A percentile compares a stretch with the other conserved stretches of the same genome.
phyloP scores from a whole-genome alignment of 2,113 vertebrate species.

The Coptodon bakossiorum region DNA sequence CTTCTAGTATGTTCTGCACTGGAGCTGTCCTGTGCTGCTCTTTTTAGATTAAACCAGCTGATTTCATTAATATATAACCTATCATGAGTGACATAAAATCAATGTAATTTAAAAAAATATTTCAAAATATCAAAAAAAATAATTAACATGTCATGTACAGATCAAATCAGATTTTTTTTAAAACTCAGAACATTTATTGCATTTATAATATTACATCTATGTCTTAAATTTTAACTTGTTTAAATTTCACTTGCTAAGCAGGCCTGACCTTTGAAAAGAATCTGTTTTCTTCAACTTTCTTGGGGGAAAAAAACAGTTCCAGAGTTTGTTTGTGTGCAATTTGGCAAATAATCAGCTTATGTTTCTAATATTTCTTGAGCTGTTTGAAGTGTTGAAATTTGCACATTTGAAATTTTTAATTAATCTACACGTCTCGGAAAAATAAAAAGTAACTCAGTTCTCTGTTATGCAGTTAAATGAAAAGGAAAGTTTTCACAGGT shows the following conservation, averaged over 20 bases:
- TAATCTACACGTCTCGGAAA: not conserved
- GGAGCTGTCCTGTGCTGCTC: not conserved
- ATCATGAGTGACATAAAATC: not conserved
- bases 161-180: not conserved
- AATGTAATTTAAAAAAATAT: not conserved
- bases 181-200: not conserved
- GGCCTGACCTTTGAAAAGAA: not conserved
- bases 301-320: accelerated
- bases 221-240: not conserved
- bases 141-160: not conserved
- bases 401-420: not conserved
- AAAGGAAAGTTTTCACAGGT: not conserved
- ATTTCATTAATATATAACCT: not conserved
- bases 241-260: not conserved
- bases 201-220: not conserved
- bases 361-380: not conserved
- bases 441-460: not conserved
- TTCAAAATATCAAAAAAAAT: not conserved
- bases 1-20: not conserved
- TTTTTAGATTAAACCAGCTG: not conserved
- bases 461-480: not conserved
- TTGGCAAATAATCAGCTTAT: not conserved
- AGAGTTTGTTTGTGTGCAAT: not conserved
- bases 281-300: not conserved
- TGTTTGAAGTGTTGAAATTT: not conserved